Percentiles rank a stretch among this genome's conserved stretches.
Evolutionary conservation across 2,797 vertebrate species (phyloP).

Genomic region (Trachurus trachurus): DNA sequence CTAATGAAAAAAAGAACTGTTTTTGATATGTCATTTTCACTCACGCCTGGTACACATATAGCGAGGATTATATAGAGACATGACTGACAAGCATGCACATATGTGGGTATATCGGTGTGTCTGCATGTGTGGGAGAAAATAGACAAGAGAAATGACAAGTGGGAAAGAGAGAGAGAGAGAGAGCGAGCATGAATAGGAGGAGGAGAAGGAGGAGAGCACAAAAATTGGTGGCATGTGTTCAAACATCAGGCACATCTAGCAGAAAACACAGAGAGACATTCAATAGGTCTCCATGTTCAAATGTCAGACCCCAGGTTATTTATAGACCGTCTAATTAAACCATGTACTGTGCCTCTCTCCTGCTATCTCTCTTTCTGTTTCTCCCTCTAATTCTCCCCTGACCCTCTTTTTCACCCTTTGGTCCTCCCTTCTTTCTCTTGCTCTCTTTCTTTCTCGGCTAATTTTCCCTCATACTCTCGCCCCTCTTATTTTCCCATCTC

Average conservation of each 20-base stretch:
- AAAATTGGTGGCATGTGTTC: slow-evolving; percentile 75
- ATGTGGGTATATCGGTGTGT: slow-evolving; percentile 25
- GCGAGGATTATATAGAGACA: slow-evolving; percentile 57
- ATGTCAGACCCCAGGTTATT: slow-evolving; percentile 84
- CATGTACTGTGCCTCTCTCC: slow-evolving; percentile 68
- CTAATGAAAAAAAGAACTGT: slow-evolving; percentile 72
- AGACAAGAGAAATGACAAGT: slow-evolving; percentile 56
- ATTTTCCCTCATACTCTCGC: slow-evolving; percentile 32
- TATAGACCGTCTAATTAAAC: slow-evolving; percentile 85
- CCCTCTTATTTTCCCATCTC: slow-evolving; percentile 23
- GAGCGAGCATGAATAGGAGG: slow-evolving; percentile 20
- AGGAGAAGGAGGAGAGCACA: slow-evolving; percentile 42
- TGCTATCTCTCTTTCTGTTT: slow-evolving; percentile 67
- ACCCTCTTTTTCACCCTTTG: slow-evolving; percentile 65
- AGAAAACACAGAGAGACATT: slow-evolving; percentile 71
- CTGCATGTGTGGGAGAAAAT: slow-evolving; percentile 40
- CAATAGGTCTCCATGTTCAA: slow-evolving; percentile 79
- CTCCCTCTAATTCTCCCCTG: slow-evolving; percentile 64
- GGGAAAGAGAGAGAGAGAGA: slow-evolving; percentile 15
- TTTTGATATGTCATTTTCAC: slow-evolving; percentile 72
- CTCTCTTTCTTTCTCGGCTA: slow-evolving; percentile 50
- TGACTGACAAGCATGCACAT: slow-evolving; percentile 41
- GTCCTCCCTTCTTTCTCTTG: slow-evolving; percentile 33
- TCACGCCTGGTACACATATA: slow-evolving; percentile 60
- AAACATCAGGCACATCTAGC: slow-evolving; percentile 71